Percentiles rank a stretch among this genome's conserved stretches.
Conservation (phyloP, 2,113 vertebrate species). For the Aviceda subcristata region DNA sequence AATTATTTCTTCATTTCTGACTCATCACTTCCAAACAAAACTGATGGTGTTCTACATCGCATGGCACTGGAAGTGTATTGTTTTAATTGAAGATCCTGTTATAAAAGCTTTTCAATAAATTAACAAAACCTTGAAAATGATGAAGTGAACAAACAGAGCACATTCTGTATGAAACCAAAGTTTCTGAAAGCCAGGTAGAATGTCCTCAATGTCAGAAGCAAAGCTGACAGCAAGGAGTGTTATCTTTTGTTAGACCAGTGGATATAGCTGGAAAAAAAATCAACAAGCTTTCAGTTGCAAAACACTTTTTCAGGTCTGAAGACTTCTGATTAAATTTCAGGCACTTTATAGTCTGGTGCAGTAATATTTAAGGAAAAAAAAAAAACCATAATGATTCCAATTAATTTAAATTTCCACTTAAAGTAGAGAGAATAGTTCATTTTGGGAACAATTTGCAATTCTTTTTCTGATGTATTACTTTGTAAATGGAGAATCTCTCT, state of each 20-base stretch:
- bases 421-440: neutral
- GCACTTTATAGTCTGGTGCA: neutral
- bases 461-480: conserved; percentile 26
- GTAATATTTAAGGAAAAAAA: conserved; percentile 4
- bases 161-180: neutral
- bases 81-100: conserved; percentile 15
- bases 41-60: neutral
- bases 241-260: neutral
- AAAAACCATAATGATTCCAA: neutral
- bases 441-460: conserved; percentile 18
- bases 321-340: conserved; percentile 31
- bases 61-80: neutral
- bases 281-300: neutral
- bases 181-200: neutral
- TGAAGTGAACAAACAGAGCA: neutral
- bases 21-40: neutral
- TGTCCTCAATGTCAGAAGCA: neutral
- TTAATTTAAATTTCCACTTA: conserved; percentile 44
- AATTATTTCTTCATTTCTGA: neutral
- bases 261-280: neutral
- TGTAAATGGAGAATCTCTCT: neutral
- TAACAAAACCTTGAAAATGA: neutral
- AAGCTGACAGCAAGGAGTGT: neutral
- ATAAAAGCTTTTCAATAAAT: conserved; percentile 34
- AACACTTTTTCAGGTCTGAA: neutral